These are phyloP conservation scores for Maccullochella peelii DNA, from an alignment of 2,113 vertebrate genomes.

Conservation along the genomic window DNA sequence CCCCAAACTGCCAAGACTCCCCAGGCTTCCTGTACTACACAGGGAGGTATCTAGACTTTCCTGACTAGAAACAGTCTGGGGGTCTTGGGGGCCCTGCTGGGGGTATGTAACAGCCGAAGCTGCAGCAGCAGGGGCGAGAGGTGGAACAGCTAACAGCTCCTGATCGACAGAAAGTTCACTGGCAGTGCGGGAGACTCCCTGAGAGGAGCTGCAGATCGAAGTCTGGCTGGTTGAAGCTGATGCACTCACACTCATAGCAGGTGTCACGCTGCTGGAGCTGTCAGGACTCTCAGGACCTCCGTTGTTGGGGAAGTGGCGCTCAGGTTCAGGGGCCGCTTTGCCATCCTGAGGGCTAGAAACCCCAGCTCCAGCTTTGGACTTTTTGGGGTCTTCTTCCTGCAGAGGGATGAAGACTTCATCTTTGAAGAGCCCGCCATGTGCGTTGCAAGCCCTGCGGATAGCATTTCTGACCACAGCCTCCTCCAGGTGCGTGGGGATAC, in stretches of 20 bases:
- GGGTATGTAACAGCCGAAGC: slow-evolving; percentile 80
- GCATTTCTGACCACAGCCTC: slow-evolving; percentile 91
- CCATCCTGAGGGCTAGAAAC: slow-evolving; percentile 81
- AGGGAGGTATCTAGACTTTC: slow-evolving; percentile 96
- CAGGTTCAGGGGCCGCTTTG: slow-evolving; percentile 80
- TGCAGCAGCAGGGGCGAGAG: slow-evolving; percentile 80
- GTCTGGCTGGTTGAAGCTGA: slow-evolving; percentile 95
- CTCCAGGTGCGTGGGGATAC: slow-evolving; percentile 96
- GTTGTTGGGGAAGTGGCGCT: slow-evolving; percentile 81
- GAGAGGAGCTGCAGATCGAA: slow-evolving; percentile 93
- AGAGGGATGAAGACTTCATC: slow-evolving; percentile 97
- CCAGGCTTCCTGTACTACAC: slow-evolving; percentile 94
- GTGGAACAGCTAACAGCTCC: slow-evolving; percentile 83
- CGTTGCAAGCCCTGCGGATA: slow-evolving; percentile 95
- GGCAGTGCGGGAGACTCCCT: slow-evolving; percentile 90
- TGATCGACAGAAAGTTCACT: slow-evolving; percentile 92
- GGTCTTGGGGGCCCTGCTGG: slow-evolving; percentile 86
- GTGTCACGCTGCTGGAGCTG: slow-evolving; percentile 93
- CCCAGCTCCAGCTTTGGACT: slow-evolving; percentile 86
- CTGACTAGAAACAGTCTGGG: slow-evolving; percentile 93
- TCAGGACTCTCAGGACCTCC: slow-evolving; percentile 90
- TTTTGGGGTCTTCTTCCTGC: slow-evolving; percentile 92
- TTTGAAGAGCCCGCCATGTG: slow-evolving; percentile 95
- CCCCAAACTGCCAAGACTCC: slow-evolving; percentile 94
- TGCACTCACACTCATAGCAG: slow-evolving; percentile 91